These are phyloP conservation scores for Sorex araneus DNA, from an alignment of 2,113 vertebrate genomes.

Conservation along the genomic window DNA sequence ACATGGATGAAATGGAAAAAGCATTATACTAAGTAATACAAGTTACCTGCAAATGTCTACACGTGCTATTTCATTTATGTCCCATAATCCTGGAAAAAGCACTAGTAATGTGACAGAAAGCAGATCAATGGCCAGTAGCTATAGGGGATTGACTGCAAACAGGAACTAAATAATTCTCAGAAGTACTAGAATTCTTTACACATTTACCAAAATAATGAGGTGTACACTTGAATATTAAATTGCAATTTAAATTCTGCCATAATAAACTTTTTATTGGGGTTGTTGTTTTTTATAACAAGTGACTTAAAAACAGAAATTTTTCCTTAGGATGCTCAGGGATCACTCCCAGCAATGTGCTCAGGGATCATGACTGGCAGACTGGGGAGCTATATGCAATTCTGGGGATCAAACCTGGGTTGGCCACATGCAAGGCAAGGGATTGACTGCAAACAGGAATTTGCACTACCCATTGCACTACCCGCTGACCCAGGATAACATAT, in stretches of 20 bases:
- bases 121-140: background rate
- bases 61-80: conserved; percentile 11
- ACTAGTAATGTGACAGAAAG: background rate
- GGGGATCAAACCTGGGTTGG: no score
- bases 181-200: background rate
- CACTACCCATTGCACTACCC: background rate
- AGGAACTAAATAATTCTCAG: conserved; percentile 4
- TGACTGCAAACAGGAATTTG: no score
- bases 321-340: no score
- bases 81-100: background rate
- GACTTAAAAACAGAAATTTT: no score
- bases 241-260: conserved; percentile 10
- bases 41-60: background rate
- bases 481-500: background rate
- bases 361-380: no score
- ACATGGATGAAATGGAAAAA: background rate
- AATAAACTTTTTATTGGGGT: conserved; percentile 38
- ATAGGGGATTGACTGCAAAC: background rate
- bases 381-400: no score
- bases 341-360: no score
- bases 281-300: no score
- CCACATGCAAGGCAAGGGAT: no score
- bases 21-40: background rate
- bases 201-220: conserved; percentile 15
- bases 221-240: background rate